A percentile compares a stretch with the other conserved stretches of the same genome.
Conservation (phyloP, 2,797 vertebrate species). For the Pseudomugil tenellus region DNA sequence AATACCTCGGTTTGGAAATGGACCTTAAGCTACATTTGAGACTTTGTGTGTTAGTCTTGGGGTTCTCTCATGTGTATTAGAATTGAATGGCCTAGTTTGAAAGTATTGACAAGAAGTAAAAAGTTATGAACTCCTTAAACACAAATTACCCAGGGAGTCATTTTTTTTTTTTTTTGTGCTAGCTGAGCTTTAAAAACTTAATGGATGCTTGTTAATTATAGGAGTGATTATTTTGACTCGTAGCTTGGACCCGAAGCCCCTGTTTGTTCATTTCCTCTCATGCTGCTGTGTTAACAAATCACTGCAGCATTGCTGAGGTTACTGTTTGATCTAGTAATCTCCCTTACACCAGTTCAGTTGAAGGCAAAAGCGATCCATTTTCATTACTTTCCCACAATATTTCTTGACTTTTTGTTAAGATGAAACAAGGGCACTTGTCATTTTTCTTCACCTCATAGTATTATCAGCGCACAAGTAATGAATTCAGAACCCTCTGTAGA, state of each 20-base stretch:
- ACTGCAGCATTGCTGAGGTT: conserved; percentile 17
- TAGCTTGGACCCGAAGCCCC: not conserved
- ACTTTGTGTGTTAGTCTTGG: conserved; percentile 11
- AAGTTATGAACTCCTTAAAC: conserved; percentile 16
- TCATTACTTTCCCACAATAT: conserved; percentile 16
- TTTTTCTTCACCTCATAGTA: conserved; percentile 25
- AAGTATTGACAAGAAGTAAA: conserved; percentile 47
- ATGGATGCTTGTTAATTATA: conserved; percentile 36
- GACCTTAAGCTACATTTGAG: conserved; percentile 52
- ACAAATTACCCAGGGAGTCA: conserved; percentile 33
- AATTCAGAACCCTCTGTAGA: not conserved
- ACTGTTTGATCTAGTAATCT: conserved; percentile 7
- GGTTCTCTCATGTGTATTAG: conserved; percentile 39
- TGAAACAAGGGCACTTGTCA: conserved; percentile 7
- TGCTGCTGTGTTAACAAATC: conserved; percentile 11
- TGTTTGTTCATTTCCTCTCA: conserved; percentile 30
- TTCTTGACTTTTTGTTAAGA: conserved; percentile 26
- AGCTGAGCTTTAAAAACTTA: conserved; percentile 20
- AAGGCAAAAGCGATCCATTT: conserved; percentile 26
- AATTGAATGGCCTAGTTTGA: conserved; percentile 33
- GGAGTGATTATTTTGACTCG: conserved; percentile 8
- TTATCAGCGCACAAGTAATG: not conserved
- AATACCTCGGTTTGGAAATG: conserved; percentile 65
- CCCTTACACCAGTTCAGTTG: conserved; percentile 10
- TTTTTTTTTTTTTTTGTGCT: conserved; percentile 10